Evolutionary conservation across 35 echinoderm and acorn worm species (phyloP).

Genomic region (Heliocidaris erythrogramma): DNA sequence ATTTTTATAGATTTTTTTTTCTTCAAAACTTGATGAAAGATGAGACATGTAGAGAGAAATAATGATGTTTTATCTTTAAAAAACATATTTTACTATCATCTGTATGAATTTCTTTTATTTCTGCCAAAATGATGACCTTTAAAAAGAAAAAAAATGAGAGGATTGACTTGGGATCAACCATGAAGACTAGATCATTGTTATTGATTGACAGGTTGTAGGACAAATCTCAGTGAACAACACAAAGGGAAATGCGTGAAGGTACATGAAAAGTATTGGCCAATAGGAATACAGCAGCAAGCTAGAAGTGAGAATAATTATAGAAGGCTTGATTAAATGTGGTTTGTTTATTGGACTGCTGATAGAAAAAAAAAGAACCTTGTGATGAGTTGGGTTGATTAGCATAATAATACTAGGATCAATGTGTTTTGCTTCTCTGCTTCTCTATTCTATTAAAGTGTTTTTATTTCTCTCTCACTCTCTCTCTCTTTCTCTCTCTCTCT

Average conservation of each 20-base stretch:
- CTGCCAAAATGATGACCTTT: not conserved
- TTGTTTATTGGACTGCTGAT: not conserved
- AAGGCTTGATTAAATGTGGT: not conserved
- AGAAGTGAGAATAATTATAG: not conserved
- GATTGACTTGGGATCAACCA: not conserved
- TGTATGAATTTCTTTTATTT: not conserved
- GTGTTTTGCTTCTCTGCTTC: not conserved
- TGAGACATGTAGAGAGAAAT: not conserved
- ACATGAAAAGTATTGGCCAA: constrained; percentile 7
- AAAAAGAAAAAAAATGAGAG: not conserved
- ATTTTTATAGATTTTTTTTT: not conserved
- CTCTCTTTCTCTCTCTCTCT: not conserved
- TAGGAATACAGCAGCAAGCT: not conserved
- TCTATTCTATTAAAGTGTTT: not conserved
- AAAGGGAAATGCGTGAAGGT: not conserved
- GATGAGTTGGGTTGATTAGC: not conserved
- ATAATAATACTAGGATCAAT: not conserved
- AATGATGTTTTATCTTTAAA: not conserved
- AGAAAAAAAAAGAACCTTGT: not conserved
- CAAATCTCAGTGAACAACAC: not conserved
- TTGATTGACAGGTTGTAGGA: not conserved
- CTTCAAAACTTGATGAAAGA: not conserved
- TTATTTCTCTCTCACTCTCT: not conserved
- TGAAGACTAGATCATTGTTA: constrained; percentile 10
- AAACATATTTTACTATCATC: not conserved